phyloP scores from a whole-genome alignment of 2,113 vertebrate species.

The Periophthalmus modestus region DNA sequence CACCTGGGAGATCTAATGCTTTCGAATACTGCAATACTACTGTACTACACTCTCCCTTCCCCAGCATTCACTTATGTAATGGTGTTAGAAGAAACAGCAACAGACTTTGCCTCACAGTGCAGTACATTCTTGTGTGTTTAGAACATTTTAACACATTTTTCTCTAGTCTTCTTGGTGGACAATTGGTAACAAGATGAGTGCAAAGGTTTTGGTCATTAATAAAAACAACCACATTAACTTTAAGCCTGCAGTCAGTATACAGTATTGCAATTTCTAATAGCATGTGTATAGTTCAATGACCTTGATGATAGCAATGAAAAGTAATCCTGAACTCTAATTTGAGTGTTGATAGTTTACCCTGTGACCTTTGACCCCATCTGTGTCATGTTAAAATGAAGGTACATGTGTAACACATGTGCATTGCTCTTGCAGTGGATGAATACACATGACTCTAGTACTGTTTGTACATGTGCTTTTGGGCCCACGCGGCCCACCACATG shows the following conservation, averaged over 20 bases:
- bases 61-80: constrained; percentile 30
- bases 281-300: not conserved
- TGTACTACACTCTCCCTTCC: constrained; percentile 14
- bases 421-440: not conserved
- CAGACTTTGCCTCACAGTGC: not conserved
- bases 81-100: constrained; percentile 37
- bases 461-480: constrained; percentile 18
- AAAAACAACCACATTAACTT: not conserved
- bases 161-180: too few relatives aligned
- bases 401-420: not conserved
- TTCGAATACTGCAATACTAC: not conserved
- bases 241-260: not conserved
- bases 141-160: too few relatives aligned
- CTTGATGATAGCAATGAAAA: not conserved
- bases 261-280: not conserved
- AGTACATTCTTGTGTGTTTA: not conserved
- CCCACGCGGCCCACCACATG: constrained; percentile 47
- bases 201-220: not conserved
- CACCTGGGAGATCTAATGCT: not conserved
- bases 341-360: not conserved
- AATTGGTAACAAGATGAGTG: not conserved
- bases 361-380: too few relatives aligned
- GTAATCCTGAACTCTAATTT: not conserved
- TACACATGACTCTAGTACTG: constrained; percentile 20
- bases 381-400: too few relatives aligned